A percentile compares a stretch with the other conserved stretches of the same genome.
These are phyloP conservation scores for Dilophus febrilis DNA, from an alignment of 2,888 invertebrate species.

Conservation along the genomic window DNA sequence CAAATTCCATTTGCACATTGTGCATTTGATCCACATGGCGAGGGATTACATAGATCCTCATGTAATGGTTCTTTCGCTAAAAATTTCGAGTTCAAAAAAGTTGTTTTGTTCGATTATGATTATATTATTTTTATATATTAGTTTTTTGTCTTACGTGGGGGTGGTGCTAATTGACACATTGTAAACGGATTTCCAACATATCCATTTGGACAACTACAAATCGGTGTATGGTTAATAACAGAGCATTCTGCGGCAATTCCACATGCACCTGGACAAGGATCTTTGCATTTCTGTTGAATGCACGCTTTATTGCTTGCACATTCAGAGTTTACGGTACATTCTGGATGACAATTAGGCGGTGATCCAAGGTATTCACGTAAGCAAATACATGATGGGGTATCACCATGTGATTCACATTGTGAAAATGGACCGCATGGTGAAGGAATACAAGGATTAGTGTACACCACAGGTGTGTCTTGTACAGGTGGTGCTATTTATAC, in stretches of 20 bases:
- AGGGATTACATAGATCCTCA: slow-evolving; percentile 42
- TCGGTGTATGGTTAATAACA: slow-evolving; percentile 48
- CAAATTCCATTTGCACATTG: slow-evolving; percentile 52
- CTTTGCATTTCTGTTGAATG: slow-evolving; percentile 50
- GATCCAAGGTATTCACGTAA: slow-evolving; percentile 49
- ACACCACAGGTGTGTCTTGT: slow-evolving; percentile 12
- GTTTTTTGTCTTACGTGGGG: slow-evolving; percentile 9
- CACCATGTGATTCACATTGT: slow-evolving; percentile 51
- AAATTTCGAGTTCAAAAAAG: too few species aligned
- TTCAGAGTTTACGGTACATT: slow-evolving; percentile 65
- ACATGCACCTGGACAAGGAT: slow-evolving; percentile 67
- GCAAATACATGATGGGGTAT: slow-evolving; percentile 58
- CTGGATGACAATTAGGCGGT: slow-evolving; percentile 61
- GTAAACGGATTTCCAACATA: slow-evolving; percentile 38
- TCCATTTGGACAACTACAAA: slow-evolving; percentile 42
- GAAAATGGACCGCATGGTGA: slow-evolving; percentile 57
- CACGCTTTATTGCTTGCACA: slow-evolving; percentile 65
- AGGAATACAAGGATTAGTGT: slow-evolving; percentile 49
- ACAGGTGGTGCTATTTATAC: slow-evolving; percentile 13
- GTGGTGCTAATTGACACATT: slow-evolving; percentile 41
- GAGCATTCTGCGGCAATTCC: slow-evolving; percentile 53
- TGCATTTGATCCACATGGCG: slow-evolving; percentile 64
- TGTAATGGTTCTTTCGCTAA: slow-evolving; percentile 18
- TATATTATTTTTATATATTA: slow-evolving; percentile 29
- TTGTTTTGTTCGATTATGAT: too few species aligned